Evolutionary conservation across 2,888 invertebrate genomes (phyloP), one percentile per base, ranked within the genome.

Genomic region (Pemphredon lugubris): DNA sequence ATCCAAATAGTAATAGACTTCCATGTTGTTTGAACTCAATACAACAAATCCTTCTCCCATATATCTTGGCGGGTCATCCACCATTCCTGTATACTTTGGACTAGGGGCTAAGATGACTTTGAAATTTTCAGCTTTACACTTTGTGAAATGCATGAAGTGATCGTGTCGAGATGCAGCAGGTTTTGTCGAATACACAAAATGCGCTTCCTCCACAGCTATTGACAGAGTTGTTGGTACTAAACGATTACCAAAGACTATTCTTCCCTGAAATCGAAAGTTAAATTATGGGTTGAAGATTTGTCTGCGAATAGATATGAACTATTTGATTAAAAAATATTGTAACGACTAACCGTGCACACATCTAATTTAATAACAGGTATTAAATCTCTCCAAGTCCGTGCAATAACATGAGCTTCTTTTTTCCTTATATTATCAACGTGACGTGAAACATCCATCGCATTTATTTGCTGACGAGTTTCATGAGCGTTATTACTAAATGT

Each of bases 41-140:
- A 99, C 94, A 0, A 98, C 98, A 90, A 99, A 99, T 0, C 98
- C 99, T 91, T 98, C 98, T 2, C 99, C 99, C 98, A 99, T 99
- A 85, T 96, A 98, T 50, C 97, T 91, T 0, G 99, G 99, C 0
- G 99, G 98, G 84, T 97, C 97, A 90, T 98, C 98, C 3, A 96
- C 94, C 92, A 96, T 94, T 4, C 97, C 97, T 2, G 95, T 96
- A 89, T 98, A 98, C 86, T 97, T 97, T 1, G 97, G 96, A 91
- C 97, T 98, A 13, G 98, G 98, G n/a, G 97, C 97, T 74, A 99
- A 92, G 91, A 98, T 96, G 0, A 98, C 96, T 91, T 97, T 96
- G 73, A 98, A 96, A 90, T 98, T 98, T 89, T 99, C 98, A 4
- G 97, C 96, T 90, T 96, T 96, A 67, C 96, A 96, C 90, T 97